Percentiles rank a stretch among this genome's conserved stretches.
phyloP scores from a whole-genome alignment of 2,797 vertebrate species.

The Odontamblyopus rebecca region DNA sequence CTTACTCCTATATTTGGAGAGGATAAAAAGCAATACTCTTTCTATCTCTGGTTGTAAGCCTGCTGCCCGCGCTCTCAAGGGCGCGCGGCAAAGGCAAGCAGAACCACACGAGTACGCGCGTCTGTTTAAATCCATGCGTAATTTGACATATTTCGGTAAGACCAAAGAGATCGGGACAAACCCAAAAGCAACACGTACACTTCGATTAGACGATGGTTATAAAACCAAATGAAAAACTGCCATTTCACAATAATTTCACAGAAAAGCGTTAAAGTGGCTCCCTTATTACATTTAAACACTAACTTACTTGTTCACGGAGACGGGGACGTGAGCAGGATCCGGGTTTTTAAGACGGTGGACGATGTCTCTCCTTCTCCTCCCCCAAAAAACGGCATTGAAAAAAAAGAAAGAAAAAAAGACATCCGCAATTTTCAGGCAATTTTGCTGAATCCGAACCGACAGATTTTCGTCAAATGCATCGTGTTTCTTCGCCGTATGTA shows the following conservation, averaged over 20 bases:
- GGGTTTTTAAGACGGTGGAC: slow-evolving; percentile 42
- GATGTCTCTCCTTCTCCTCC: slow-evolving; percentile 46
- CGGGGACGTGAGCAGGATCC: slow-evolving; percentile 43
- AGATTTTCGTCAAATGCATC: slow-evolving; percentile 64
- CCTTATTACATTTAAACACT: slow-evolving; percentile 25
- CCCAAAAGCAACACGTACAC: slow-evolving; percentile 10
- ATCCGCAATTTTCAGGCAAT: slow-evolving; percentile 85
- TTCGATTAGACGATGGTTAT: neutral
- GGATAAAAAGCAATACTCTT: neutral
- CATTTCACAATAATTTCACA: neutral
- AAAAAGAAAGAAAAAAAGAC: slow-evolving; percentile 77
- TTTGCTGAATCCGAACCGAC: slow-evolving; percentile 77
- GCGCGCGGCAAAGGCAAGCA: slow-evolving; percentile 41
- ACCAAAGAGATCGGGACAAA: slow-evolving; percentile 21
- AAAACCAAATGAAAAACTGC: neutral
- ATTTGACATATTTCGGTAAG: slow-evolving; percentile 37
- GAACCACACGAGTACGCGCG: slow-evolving; percentile 33
- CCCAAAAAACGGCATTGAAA: slow-evolving; percentile 64
- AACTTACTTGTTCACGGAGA: slow-evolving; percentile 76
- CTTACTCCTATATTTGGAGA: neutral
- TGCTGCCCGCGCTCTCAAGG: slow-evolving; percentile 33
- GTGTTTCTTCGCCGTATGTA: slow-evolving; percentile 62
- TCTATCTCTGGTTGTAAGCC: neutral
- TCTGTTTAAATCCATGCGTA: slow-evolving; percentile 37
- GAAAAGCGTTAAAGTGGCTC: neutral